Evolutionary conservation across 2,797 vertebrate genomes (phyloP).

Genomic region (Megalops cyprinoides): DNA sequence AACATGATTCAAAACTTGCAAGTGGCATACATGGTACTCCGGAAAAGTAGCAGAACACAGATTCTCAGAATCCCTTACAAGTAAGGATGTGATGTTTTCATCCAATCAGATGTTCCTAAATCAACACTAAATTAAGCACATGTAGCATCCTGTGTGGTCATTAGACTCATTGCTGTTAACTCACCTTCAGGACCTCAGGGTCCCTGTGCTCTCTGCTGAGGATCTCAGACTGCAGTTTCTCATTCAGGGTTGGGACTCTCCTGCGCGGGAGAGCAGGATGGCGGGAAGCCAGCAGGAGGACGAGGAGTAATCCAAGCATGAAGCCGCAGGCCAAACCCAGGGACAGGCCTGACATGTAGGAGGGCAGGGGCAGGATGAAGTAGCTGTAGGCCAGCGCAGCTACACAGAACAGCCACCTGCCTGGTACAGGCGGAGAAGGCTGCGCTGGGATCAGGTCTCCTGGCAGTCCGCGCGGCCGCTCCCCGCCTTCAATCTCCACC

Average conservation of each 20-base stretch:
- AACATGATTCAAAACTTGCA: too few relatives aligned
- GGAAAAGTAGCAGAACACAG: too few relatives aligned
- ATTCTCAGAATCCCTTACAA: not conserved
- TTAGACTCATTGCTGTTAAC: slow-evolving; percentile 9
- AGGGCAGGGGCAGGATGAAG: slow-evolving; percentile 80
- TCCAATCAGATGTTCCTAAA: too few relatives aligned
- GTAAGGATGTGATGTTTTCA: not conserved
- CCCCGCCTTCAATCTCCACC: slow-evolving; percentile 51
- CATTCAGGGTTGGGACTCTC: slow-evolving; percentile 19
- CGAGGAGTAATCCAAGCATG: slow-evolving; percentile 77
- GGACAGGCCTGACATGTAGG: slow-evolving; percentile 82
- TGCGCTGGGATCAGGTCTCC: rapidly evolving
- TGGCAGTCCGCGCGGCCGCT: not conserved
- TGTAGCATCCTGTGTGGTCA: not conserved
- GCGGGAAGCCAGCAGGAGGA: slow-evolving; percentile 69
- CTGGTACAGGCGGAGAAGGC: slow-evolving; percentile 64
- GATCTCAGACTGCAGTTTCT: slow-evolving; percentile 45
- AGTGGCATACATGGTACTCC: too few relatives aligned
- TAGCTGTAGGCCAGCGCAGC: slow-evolving; percentile 80
- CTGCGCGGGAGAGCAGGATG: slow-evolving; percentile 2
- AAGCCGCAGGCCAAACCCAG: slow-evolving; percentile 81
- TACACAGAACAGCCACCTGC: slow-evolving; percentile 70
- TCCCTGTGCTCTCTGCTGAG: slow-evolving; percentile 39
- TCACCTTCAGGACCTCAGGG: slow-evolving; percentile 71
- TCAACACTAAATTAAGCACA: not conserved